Evolutionary conservation across 2,113 vertebrate species (phyloP), one percentile per base, ranked within the genome.

Genomic region (Amblyopsis rosae): DNA sequence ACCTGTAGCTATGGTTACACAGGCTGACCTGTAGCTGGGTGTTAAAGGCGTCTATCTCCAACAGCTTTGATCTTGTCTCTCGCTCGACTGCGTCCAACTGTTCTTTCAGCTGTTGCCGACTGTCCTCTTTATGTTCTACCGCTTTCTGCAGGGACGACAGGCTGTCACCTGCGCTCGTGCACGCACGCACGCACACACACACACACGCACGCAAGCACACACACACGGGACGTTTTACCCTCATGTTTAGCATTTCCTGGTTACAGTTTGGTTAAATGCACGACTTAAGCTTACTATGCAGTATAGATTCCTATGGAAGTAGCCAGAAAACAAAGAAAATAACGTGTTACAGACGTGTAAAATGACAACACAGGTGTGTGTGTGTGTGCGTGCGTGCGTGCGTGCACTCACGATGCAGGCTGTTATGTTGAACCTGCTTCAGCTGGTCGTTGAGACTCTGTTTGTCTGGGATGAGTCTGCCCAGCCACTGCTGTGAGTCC

Each of bases 401-500:
- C 54, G 50, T 51, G 16, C 46, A 94, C 97, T 93, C 92, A 99
- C 96, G 93, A 58, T 99, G 96, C 83, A 97, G 89, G 87, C 95
- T 97, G 89, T 96, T 98, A 85, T 99, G 97, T 59, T 98, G 96
- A 71, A 99, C 95, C 82, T 99, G 96, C 68, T 98, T 99, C 76
- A 99, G 79, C 59, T 99, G 95, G 55, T 99, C 98, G 67, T 93
- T 98, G n/a, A 99, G 95, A 77, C 89, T 90, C 83, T 98, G 98
- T 80, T 99, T 99, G 76, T 99, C 97, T 53, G 97, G 98, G 84
- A 99, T 99, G 50, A 99, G 85, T 65, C 94, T 93, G 72, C 96
- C 95, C 82, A 99, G 92, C 95, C 96, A 96, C 83, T 98, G 97
- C 90, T 99, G 98, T 59, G 96, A 97, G 73, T 99, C 98, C 98